Conservation (phyloP, 2,797 vertebrate species). For the Ceryle rudis region DNA sequence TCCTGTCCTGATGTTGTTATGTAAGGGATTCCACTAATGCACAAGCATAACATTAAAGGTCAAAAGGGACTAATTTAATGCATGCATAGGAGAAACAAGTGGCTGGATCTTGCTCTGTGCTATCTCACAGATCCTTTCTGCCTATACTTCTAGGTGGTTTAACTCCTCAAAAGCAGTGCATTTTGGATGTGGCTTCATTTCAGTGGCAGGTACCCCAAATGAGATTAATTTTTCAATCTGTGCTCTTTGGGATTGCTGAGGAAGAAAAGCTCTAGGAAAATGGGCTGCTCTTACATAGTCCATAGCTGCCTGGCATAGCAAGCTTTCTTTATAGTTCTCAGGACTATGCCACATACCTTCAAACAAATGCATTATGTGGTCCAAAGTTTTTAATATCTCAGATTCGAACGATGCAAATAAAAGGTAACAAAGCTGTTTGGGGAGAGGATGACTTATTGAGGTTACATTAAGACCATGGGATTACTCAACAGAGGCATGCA, state of each 20-base stretch:
- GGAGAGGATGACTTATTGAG: constrained; percentile 33
- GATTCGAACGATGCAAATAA: constrained; percentile 35
- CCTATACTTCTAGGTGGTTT: neutral
- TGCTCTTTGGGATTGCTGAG: neutral
- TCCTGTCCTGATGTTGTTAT: neutral
- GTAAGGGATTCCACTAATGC: constrained; percentile 29
- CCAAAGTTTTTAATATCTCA: constrained; percentile 59
- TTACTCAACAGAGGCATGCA: constrained; percentile 51
- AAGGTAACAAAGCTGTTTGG: constrained; percentile 49
- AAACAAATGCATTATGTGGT: constrained; percentile 29
- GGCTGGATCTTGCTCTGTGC: neutral
- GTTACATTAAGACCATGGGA: constrained; percentile 51
- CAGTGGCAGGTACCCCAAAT: neutral
- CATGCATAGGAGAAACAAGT: neutral
- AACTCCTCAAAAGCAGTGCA: neutral
- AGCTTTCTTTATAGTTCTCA: constrained; percentile 11
- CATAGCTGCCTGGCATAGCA: constrained; percentile 9
- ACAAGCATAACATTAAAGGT: neutral
- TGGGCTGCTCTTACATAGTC: neutral
- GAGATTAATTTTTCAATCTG: neutral
- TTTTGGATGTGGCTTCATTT: constrained; percentile 13
- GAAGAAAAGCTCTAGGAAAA: neutral
- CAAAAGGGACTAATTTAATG: neutral
- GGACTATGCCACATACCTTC: constrained; percentile 14
- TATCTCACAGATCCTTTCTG: neutral